Evolutionary conservation across 2,797 vertebrate species (phyloP).

Genomic region (Peromyscus melanophrys): DNA sequence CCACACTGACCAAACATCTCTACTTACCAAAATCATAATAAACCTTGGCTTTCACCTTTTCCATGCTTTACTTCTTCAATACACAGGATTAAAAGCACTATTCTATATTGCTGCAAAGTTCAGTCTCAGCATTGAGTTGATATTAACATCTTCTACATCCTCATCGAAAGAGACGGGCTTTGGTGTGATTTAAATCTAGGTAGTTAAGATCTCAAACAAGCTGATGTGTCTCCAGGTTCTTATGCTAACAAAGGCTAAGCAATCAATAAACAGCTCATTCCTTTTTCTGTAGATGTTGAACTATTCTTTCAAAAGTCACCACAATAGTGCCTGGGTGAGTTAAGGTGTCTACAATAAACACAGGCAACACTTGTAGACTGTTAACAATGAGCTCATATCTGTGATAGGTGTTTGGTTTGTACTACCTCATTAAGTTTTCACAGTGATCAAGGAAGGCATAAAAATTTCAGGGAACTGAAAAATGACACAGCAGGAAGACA

Average conservation of each 20-base stretch:
- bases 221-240: background rate
- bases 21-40: background rate
- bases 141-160: background rate
- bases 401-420: background rate
- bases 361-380: background rate
- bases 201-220: background rate
- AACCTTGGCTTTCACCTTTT: background rate
- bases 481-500: background rate
- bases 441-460: background rate
- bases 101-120: background rate
- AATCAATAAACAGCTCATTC: background rate
- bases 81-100: background rate
- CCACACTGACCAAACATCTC: background rate
- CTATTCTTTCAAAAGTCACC: background rate
- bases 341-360: background rate
- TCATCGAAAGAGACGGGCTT: background rate
- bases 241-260: background rate
- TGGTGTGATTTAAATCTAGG: background rate
- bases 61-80: background rate
- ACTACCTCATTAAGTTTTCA: background rate
- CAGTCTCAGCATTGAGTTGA: background rate
- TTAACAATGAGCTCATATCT: background rate
- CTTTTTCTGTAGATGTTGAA: background rate
- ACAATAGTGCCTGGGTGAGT: background rate
- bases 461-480: background rate